Base-by-base conservation (phyloP, 53 echinoderm and acorn worm species). In the Actinopyga echinites region DNA sequence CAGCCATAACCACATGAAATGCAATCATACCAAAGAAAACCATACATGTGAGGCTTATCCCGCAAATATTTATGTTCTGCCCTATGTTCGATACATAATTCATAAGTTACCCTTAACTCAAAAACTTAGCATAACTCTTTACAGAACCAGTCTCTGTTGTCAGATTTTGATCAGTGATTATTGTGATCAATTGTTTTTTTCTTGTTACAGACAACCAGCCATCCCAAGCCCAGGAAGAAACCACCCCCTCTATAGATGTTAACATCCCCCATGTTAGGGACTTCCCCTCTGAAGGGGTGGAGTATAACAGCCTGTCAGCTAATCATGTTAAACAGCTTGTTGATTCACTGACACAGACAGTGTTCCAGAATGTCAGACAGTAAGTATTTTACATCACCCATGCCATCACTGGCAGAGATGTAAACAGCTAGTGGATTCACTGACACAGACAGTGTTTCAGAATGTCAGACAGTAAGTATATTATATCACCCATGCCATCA, bases 311-410 rank as follows among this genome's bases (percentile, higher is more conserved):
- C 73, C 84, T 96, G 34, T 96, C 96, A 37, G 96, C 92, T 40
- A 93, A 96, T 80, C 96, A 93, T 74, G 86, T 96, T 67, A 96
- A 93, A 64, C 96, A 96, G 61, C 84, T 96, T 12, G 93, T 96
- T 1, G 96, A 96, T 78, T 88, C 90, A 34, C 88, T 96, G 17
- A 96, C 93, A 22, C 96, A 96, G 88, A 96, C 96, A 4, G 85
- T 96, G 19, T 96, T 90, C 88, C 96, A 96, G 85, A 93, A 93
- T 88, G 84, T 92, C 43, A 89, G 92, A 88, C 96, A 96, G 96
- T 96, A 62, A 96, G 96, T 91, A 3, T 37, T 65, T 2, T 44
- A 26, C 23, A 31, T 35, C 25, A 17, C 10, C 23, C 23, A 17
- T 64, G 15, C 28, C n/a, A n/a, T n/a, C n/a, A n/a, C n/a, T n/a